phyloP scores from a whole-genome alignment of 1,140 invertebrate genomes.

The Battus philenor region DNA sequence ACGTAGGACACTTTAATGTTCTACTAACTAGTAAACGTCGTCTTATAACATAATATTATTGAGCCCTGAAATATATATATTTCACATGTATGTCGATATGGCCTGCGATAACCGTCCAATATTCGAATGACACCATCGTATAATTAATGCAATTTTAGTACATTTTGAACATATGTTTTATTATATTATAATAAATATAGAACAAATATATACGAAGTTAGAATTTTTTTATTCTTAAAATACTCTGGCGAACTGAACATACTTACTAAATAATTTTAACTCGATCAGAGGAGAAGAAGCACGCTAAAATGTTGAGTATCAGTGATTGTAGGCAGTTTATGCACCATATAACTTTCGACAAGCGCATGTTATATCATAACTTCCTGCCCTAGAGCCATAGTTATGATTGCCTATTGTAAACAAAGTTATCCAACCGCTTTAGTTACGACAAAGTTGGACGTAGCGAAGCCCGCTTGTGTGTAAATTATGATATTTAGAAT shows the following conservation, averaged over 20 bases:
- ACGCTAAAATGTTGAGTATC: slow-evolving; percentile 27
- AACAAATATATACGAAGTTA: not conserved
- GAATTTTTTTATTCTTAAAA: not conserved
- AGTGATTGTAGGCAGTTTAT: slow-evolving; percentile 20
- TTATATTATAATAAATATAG: not conserved
- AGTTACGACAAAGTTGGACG: slow-evolving; percentile 25
- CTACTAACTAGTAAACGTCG: no score
- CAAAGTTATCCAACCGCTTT: slow-evolving; percentile 21
- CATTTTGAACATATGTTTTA: not conserved
- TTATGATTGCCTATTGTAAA: slow-evolving; percentile 35
- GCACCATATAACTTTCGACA: slow-evolving; percentile 33
- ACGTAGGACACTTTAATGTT: no score
- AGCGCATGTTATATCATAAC: slow-evolving; percentile 44
- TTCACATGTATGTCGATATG: no score
- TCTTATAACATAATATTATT: no score
- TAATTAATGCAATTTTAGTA: not conserved
- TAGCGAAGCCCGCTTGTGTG: slow-evolving; percentile 24
- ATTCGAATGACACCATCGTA: no score
- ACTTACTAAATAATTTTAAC: not conserved
- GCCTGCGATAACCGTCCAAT: no score
- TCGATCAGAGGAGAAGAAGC: not conserved
- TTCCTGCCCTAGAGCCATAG: slow-evolving; percentile 39
- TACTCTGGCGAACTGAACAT: no score
- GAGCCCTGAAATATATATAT: no score
- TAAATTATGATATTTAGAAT: slow-evolving; percentile 40